Percentiles rank a stretch among this genome's conserved stretches.
phyloP scores from a whole-genome alignment of 2,113 vertebrate genomes.

The Zapus hudsonius region DNA sequence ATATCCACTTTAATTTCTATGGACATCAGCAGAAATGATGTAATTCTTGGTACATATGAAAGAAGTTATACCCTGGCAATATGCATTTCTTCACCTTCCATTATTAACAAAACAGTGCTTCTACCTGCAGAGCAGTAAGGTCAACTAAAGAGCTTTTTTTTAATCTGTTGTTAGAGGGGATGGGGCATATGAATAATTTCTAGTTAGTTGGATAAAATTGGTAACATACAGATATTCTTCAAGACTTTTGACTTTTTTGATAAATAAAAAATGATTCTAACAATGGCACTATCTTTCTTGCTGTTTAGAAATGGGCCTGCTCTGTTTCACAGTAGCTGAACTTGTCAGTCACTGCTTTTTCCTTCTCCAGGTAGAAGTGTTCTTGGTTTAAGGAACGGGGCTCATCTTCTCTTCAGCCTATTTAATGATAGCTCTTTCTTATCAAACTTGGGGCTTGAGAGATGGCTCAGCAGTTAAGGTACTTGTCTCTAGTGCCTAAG shows the following conservation, averaged over 20 bases:
- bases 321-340: too few species aligned
- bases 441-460: background rate
- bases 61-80: background rate
- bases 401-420: background rate
- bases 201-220: background rate
- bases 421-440: background rate
- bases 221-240: background rate
- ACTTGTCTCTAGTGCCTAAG: too few species aligned
- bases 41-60: background rate
- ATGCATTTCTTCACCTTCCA: background rate
- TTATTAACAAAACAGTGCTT: background rate
- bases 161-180: background rate
- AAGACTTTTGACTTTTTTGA: background rate
- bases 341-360: background rate
- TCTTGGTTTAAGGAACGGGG: background rate
- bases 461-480: too few species aligned
- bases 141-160: too few species aligned
- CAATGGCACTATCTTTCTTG: background rate
- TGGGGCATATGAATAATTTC: background rate
- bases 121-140: too few species aligned
- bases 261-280: background rate
- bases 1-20: background rate
- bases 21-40: background rate
- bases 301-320: too few species aligned
- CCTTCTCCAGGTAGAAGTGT: background rate